These are phyloP conservation scores for Spodoptera litura DNA, from an alignment of 1,140 invertebrate genomes.

Conservation along the genomic window DNA sequence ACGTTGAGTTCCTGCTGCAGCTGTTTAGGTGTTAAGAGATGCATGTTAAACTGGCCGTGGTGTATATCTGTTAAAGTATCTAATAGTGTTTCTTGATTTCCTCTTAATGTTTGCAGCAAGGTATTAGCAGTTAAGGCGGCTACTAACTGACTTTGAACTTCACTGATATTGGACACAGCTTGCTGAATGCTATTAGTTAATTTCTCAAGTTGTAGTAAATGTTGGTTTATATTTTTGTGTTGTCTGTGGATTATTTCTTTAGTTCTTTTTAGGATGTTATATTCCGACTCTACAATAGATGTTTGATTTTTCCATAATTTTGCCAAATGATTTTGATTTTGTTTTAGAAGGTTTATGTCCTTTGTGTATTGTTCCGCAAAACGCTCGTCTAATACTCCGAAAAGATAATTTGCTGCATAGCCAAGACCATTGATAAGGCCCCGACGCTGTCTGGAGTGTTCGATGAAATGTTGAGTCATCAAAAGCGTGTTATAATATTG, in stretches of 20 bases:
- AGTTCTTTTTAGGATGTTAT: conserved; percentile 23
- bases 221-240: conserved; percentile 21
- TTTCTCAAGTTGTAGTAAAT: not conserved
- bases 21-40: too few relatives aligned
- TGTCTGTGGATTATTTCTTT: conserved; percentile 5
- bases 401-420: conserved; percentile 13
- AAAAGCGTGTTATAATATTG: conserved; percentile 8
- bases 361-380: conserved; percentile 23
- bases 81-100: conserved; percentile 28
- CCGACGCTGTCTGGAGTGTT: conserved; percentile 2
- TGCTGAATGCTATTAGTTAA: not conserved
- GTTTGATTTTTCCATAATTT: conserved; percentile 12
- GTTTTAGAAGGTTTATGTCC: conserved; percentile 11
- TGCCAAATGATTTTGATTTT: conserved; percentile 2
- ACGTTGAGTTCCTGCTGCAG: not conserved
- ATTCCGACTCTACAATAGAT: conserved; percentile 6
- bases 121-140: not conserved
- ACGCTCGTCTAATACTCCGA: conserved; percentile 28
- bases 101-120: not conserved
- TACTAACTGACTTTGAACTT: too few relatives aligned
- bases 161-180: too few relatives aligned
- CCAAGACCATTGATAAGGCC: conserved; percentile 17
- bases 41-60: conserved; percentile 37
- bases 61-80: conserved; percentile 39
- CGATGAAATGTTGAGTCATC: not conserved